Evolutionary conservation across 2,888 invertebrate genomes (phyloP).

Genomic region (Abrostola tripartita): DNA sequence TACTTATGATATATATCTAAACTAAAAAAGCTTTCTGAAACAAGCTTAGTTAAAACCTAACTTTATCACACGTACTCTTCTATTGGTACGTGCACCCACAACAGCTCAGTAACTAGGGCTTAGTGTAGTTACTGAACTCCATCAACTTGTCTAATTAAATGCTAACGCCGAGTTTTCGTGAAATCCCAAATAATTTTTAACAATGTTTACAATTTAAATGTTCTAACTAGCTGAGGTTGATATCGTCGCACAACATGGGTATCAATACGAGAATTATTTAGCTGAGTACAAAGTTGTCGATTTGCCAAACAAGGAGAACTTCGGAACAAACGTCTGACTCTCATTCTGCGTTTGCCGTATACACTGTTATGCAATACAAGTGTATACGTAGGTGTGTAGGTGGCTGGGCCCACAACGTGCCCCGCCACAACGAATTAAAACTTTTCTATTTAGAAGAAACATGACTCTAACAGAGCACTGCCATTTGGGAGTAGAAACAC

Average conservation of each 20-base stretch:
- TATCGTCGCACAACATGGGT: constrained; percentile 26
- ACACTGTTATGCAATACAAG: constrained; percentile 34
- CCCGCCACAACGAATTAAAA: constrained; percentile 76
- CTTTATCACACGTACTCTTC: constrained; percentile 34
- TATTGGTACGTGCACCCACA: constrained; percentile 26
- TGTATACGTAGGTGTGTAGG: constrained; percentile 18
- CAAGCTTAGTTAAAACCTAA: constrained; percentile 34
- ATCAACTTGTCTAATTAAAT: constrained; percentile 58
- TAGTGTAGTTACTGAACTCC: constrained; percentile 29
- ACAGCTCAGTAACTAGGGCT: constrained; percentile 36
- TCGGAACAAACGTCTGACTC: constrained; percentile 48
- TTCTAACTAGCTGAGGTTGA: constrained; percentile 4
- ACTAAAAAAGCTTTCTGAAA: constrained; percentile 23
- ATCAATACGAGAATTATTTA: constrained; percentile 60
- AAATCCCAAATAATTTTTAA: constrained; percentile 36
- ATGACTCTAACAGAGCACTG: constrained; percentile 58
- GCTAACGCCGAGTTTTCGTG: constrained; percentile 24
- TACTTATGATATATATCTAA: constrained; percentile 5
- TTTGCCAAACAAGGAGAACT: constrained; percentile 63
- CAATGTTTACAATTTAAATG: constrained; percentile 16
- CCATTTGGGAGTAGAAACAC: constrained; percentile 64
- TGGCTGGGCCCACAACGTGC: constrained; percentile 43
- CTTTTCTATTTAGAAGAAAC: constrained; percentile 79
- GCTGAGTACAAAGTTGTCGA: constrained; percentile 61
- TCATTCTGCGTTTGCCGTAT: constrained; percentile 43